Evolutionary conservation across 2,888 invertebrate genomes (phyloP), one percentile per base, ranked within the genome.

Genomic region (Macrophya alboannulata): DNA sequence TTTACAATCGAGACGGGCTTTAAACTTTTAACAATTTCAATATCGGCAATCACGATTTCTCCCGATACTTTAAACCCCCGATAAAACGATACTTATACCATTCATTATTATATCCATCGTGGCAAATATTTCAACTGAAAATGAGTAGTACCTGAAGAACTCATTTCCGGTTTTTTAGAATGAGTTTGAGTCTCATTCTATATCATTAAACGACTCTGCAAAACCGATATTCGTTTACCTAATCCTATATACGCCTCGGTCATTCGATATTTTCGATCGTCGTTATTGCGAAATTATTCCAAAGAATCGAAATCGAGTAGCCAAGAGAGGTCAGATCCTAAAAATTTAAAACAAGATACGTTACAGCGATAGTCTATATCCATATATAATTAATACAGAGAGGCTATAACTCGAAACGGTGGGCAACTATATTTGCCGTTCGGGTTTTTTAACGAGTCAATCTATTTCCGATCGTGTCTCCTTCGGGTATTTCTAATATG

Each of bases 381-480:
- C 31, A 51, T 25, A 55, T 17, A n/a, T 10, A 72, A 15, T 55
- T 17, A 12, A 55, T 55, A 55, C 55, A 55, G 15, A 55, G 15
- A 37, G 68, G 21, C 12, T 37, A 31, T 5, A 77, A 15, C 62
- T 21, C 5, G 51, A 43, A 62, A 43, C 21, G 40, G 59, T 62
- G 48, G 31, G 40, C n/a, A 74, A 4, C 51, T 48, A 76, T 74
- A 55, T 55, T 59, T 0, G 37, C 17, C n/a, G n/a, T 12, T 40
- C n/a, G 59, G 43, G 17, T 62, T 59, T 62, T 59, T 62, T 12
- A 81, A 81, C 59, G 43, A 81, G 59, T 68, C 83, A 48, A 83
- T 71, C 71, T 83, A 83, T 83, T 83, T 83, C 55, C 48, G 68
- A 83, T 83, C 83, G 68, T 51, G 83, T 83, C 65, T 83, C 83